A percentile compares a stretch with the other conserved stretches of the same genome.
These are phyloP conservation scores for Chamaetylas fuelleborni DNA, from an alignment of 2,113 vertebrate genomes.

Conservation along the genomic window DNA sequence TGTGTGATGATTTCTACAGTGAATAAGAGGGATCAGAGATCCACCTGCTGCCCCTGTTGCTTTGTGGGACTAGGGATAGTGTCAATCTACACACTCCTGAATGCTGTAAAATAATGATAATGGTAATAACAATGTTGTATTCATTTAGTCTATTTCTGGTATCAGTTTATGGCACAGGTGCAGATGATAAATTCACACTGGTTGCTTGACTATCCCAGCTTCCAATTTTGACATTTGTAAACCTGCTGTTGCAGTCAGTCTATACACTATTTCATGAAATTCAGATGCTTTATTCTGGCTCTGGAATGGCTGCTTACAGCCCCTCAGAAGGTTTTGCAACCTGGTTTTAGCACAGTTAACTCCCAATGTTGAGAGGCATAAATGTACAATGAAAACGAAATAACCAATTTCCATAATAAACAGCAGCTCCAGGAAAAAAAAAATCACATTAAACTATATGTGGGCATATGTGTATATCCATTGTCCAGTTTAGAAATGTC, in stretches of 20 bases:
- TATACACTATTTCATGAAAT: not conserved
- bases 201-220: not conserved
- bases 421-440: not conserved
- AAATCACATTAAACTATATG: not conserved
- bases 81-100: not conserved
- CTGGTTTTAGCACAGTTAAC: not conserved
- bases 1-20: not conserved
- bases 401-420: not conserved
- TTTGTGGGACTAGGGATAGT: not conserved
- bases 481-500: not conserved
- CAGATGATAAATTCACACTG: not conserved
- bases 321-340: not conserved
- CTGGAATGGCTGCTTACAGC: not conserved
- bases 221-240: not conserved
- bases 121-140: not conserved
- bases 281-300: not conserved
- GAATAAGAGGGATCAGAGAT: not conserved
- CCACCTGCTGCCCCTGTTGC: not conserved
- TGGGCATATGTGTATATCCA: not conserved
- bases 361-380: not conserved
- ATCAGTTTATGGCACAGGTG: not conserved
- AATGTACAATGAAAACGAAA: not conserved
- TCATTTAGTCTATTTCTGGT: not conserved
- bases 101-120: not conserved
- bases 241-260: not conserved